Percentiles rank a stretch among this genome's conserved stretches.
Conservation (phyloP, 2,797 vertebrate genomes). For the Lagorchestes hirsutus region DNA sequence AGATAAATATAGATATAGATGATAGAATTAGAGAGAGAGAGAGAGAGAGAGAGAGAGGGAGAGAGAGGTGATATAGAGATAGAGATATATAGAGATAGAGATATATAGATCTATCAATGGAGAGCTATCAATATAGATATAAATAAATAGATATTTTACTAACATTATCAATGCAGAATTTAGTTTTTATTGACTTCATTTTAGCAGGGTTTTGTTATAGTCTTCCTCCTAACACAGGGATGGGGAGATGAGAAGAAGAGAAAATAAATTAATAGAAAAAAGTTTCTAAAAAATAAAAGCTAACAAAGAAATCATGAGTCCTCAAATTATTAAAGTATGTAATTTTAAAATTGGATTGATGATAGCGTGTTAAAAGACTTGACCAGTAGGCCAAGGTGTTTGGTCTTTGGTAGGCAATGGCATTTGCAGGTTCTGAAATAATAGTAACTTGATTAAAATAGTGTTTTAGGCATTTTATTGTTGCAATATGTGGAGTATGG, state of each 20-base stretch:
- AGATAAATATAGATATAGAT: background rate
- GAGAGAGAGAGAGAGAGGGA: background rate
- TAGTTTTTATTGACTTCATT: background rate
- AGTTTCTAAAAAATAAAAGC: background rate
- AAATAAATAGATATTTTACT: background rate
- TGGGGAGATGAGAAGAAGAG: background rate
- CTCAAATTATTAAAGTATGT: background rate
- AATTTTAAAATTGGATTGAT: background rate
- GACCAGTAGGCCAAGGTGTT: background rate
- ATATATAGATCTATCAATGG: too few relatives aligned
- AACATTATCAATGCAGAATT: background rate
- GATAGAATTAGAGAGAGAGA: background rate
- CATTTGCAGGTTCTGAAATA: constrained; percentile 1
- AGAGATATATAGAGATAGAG: too few relatives aligned
- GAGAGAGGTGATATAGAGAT: background rate
- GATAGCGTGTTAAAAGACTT: background rate
- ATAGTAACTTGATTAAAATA: background rate
- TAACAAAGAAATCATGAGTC: background rate
- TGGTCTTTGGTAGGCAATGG: background rate
- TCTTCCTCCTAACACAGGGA: background rate
- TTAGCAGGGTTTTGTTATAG: background rate
- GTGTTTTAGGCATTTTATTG: background rate
- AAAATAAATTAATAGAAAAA: background rate
- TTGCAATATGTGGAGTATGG: background rate
- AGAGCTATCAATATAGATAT: background rate